Evolutionary conservation across 2,113 vertebrate genomes (phyloP).

Genomic region (Strix aluco): DNA sequence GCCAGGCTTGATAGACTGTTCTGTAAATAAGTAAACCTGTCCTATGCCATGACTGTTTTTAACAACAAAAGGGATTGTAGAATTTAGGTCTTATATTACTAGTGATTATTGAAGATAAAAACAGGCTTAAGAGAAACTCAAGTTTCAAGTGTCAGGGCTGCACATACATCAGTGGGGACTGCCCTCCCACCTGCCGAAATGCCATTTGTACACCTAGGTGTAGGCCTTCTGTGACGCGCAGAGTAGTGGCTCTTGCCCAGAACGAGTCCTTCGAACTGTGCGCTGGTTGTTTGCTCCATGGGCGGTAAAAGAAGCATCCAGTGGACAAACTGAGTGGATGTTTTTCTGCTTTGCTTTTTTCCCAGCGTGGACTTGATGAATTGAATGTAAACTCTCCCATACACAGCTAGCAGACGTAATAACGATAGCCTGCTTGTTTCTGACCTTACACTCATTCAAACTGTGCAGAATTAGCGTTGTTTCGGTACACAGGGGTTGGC

Average conservation of each 20-base stretch:
- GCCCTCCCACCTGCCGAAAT: rapidly evolving
- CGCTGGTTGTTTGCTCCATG: neutral
- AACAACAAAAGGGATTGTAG: neutral
- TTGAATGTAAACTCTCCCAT: neutral
- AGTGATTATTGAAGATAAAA: neutral
- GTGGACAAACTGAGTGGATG: rapidly evolving
- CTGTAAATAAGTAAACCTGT: slow-evolving; percentile 11
- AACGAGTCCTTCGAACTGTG: neutral
- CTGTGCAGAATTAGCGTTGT: neutral
- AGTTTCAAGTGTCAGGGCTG: neutral
- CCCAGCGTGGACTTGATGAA: neutral
- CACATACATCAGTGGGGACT: rapidly evolving
- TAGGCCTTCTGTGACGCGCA: rapidly evolving
- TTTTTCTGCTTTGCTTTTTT: neutral
- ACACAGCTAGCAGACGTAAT: neutral
- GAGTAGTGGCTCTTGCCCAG: neutral
- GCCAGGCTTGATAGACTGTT: neutral
- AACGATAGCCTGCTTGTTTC: rapidly evolving
- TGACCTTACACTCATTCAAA: neutral
- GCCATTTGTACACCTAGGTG: rapidly evolving
- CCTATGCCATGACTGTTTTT: rapidly evolving
- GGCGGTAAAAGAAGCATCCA: neutral
- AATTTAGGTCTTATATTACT: neutral
- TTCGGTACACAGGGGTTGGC: rapidly evolving
- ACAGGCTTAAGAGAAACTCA: neutral